Percentiles rank a stretch among this genome's conserved stretches.
Evolutionary conservation across 1,140 invertebrate species (phyloP).

Genomic region (Pteromalus puparum): DNA sequence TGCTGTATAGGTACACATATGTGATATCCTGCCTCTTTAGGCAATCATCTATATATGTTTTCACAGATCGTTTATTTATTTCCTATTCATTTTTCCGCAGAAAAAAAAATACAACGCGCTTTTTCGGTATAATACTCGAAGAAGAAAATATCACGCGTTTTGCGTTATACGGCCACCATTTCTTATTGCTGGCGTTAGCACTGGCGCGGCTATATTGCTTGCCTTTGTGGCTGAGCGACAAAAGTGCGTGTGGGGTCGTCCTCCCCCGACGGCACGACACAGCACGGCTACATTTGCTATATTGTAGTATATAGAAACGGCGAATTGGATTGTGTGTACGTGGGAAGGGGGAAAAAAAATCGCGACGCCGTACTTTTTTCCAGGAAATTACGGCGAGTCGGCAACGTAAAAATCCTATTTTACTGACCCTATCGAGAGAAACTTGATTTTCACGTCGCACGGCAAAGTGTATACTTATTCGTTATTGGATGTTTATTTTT

Average conservation of each 20-base stretch:
- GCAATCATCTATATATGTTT: no score
- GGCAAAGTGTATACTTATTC: not conserved
- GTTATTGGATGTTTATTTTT: no score
- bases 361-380: slow-evolving; percentile 21
- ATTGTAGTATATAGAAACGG: slow-evolving; percentile 15
- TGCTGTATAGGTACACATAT: no score
- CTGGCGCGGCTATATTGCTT: not conserved
- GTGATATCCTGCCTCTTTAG: no score
- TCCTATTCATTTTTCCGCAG: no score
- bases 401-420: not conserved
- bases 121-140: no score
- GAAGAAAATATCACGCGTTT: no score
- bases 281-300: not conserved
- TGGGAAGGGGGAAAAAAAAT: slow-evolving; percentile 3
- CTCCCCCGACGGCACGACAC: no score
- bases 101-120: no score
- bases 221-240: not conserved
- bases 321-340: slow-evolving; percentile 27
- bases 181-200: not conserved
- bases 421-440: not conserved
- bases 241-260: slow-evolving; percentile 14
- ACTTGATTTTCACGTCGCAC: not conserved
- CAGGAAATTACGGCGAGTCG: slow-evolving; percentile 24
- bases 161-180: not conserved
- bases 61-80: no score